Percentiles rank a stretch among this genome's conserved stretches.
Conservation (phyloP, 1,140 invertebrate species). For the Cotesia glomerata region DNA sequence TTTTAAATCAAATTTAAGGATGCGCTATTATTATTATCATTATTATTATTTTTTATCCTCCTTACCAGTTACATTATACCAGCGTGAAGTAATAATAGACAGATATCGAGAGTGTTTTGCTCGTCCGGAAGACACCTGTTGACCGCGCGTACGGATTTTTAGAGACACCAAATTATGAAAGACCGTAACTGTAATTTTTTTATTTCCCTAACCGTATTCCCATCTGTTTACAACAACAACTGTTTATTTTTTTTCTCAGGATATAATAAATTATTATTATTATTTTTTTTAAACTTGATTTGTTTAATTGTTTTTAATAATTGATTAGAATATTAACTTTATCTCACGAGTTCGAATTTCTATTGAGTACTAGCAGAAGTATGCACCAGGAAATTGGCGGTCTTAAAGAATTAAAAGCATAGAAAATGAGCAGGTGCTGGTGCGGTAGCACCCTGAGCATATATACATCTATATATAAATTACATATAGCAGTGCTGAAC, state of each 20-base stretch:
- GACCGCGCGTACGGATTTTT: conserved; percentile 42
- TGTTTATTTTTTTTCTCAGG: neutral
- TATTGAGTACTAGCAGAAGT: neutral
- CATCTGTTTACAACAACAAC: conserved; percentile 45
- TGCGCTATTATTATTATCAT: no score
- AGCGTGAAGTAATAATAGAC: no score
- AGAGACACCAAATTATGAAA: conserved; percentile 24
- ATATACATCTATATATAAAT: neutral
- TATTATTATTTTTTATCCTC: no score
- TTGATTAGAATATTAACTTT: no score
- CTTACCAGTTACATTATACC: no score
- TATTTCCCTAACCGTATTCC: conserved; percentile 54
- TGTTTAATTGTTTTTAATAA: no score
- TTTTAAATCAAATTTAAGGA: no score
- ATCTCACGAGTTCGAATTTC: conserved; percentile 13
- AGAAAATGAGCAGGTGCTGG: conserved; percentile 29
- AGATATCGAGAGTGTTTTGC: neutral
- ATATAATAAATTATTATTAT: neutral
- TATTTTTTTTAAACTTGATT: neutral
- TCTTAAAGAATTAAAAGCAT: neutral
- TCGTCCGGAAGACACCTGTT: conserved; percentile 60
- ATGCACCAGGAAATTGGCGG: no score
- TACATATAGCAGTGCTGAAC: no score
- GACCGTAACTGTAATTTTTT: conserved; percentile 37
- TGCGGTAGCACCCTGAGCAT: neutral